These are phyloP conservation scores for Sacculina carcini DNA, from an alignment of 2,888 invertebrate genomes.

Conservation along the genomic window DNA sequence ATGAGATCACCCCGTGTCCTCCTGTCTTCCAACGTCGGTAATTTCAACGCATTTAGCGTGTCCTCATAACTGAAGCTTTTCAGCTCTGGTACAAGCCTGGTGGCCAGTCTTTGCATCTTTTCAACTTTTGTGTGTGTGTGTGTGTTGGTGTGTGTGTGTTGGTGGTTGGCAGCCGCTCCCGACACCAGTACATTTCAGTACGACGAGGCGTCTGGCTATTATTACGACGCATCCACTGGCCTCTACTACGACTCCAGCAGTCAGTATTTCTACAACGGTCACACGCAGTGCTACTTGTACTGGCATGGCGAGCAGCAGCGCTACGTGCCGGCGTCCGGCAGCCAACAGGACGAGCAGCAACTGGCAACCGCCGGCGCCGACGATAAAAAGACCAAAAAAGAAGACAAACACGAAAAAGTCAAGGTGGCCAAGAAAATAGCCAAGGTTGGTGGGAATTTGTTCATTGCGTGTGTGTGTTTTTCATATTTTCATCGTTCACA, in stretches of 20 bases:
- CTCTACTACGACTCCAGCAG: constrained; percentile 89
- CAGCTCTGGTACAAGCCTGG: too few relatives aligned
- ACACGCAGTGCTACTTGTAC: constrained; percentile 70
- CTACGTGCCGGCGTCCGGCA: constrained; percentile 18
- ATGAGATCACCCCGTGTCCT: too few relatives aligned
- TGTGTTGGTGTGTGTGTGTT: background rate
- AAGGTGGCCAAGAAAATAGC: constrained; percentile 94
- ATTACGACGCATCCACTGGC: constrained; percentile 74
- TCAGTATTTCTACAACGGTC: constrained; percentile 84
- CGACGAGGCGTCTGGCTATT: constrained; percentile 84
- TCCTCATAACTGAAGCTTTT: too few relatives aligned
- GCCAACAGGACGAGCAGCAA: constrained; percentile 21
- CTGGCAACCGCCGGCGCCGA: too few relatives aligned
- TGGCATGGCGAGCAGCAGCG: constrained; percentile 44
- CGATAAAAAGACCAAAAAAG: constrained; percentile 41
- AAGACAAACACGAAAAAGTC: constrained; percentile 26
- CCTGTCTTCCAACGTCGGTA: too few relatives aligned
- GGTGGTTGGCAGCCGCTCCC: constrained; percentile 26
- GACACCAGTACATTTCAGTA: constrained; percentile 76
- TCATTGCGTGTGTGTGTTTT: too few relatives aligned
- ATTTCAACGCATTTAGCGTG: too few relatives aligned
- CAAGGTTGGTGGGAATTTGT: constrained; percentile 32
- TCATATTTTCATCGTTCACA: too few relatives aligned
- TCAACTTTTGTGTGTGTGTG: background rate
- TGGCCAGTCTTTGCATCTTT: too few relatives aligned